These are phyloP conservation scores for Ciconia boyciana DNA, from an alignment of 2,113 vertebrate species.

Conservation along the genomic window DNA sequence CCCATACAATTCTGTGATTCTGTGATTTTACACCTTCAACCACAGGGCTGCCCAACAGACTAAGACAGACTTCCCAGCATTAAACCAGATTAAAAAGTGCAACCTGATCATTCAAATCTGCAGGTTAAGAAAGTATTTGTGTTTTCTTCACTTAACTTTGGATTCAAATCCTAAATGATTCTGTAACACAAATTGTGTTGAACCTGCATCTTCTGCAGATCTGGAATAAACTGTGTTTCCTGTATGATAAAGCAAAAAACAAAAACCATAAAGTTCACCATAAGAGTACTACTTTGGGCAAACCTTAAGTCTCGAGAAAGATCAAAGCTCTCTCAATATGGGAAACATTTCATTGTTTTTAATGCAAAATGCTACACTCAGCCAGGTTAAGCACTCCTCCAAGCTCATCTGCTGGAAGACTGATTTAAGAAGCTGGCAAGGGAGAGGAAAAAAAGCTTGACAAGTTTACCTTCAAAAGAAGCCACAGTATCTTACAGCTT, in stretches of 20 bases:
- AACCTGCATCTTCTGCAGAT: background rate
- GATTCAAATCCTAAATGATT: background rate
- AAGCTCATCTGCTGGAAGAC: background rate
- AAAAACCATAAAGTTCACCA: background rate
- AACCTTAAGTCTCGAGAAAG: background rate
- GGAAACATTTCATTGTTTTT: background rate
- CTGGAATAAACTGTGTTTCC: background rate
- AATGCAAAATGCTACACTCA: background rate
- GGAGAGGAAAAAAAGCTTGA: background rate
- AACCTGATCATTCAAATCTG: background rate
- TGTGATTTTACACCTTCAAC: background rate
- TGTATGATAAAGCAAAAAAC: background rate
- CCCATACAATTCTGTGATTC: no score
- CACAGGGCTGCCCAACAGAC: background rate
- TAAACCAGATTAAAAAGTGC: background rate
- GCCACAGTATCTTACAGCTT: background rate
- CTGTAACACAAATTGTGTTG: background rate
- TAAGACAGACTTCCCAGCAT: background rate
- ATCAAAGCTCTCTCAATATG: background rate
- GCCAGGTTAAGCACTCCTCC: background rate
- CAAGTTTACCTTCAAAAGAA: background rate
- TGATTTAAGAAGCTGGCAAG: background rate
- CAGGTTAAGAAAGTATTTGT: background rate
- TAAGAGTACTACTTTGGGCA: background rate
- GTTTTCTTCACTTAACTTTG: background rate